phyloP scores from a whole-genome alignment of 1,140 invertebrate genomes.

The Cydia strobilella region DNA sequence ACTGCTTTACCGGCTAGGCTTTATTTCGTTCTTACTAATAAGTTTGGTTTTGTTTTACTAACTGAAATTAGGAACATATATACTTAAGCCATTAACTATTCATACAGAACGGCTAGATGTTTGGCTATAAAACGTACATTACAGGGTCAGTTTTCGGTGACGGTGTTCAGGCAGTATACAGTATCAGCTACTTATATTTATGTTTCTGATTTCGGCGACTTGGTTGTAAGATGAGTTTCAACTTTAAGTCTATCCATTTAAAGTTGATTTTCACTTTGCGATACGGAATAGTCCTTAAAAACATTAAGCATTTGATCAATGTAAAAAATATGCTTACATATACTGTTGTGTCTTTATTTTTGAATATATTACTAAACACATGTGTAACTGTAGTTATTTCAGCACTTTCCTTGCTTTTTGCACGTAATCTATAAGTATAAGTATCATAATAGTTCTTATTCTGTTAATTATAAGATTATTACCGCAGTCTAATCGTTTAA shows the following conservation, averaged over 20 bases:
- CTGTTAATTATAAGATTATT: neutral
- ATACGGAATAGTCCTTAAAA: neutral
- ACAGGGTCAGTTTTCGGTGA: neutral
- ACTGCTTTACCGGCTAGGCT: constrained; percentile 65
- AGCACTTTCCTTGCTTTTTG: constrained; percentile 4
- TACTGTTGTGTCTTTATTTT: neutral
- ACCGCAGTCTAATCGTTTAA: no score
- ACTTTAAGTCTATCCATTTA: neutral
- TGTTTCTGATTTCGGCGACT: neutral
- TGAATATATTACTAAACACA: neutral
- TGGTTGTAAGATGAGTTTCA: neutral
- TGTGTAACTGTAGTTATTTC: neutral
- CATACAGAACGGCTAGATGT: neutral
- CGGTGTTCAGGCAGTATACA: neutral
- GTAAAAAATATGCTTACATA: neutral
- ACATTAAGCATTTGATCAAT: neutral
- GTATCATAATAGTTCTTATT: neutral
- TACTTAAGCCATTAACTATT: neutral
- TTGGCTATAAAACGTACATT: neutral
- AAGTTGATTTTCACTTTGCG: constrained; percentile 12
- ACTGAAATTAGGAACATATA: constrained; percentile 39
- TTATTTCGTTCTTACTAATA: constrained; percentile 42
- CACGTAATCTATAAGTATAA: neutral
- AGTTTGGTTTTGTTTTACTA: constrained; percentile 36
- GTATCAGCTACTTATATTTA: neutral